Evolutionary conservation across 2,888 invertebrate genomes (phyloP), one percentile per base, ranked within the genome.

Genomic region (Hyppa rectilinea): DNA sequence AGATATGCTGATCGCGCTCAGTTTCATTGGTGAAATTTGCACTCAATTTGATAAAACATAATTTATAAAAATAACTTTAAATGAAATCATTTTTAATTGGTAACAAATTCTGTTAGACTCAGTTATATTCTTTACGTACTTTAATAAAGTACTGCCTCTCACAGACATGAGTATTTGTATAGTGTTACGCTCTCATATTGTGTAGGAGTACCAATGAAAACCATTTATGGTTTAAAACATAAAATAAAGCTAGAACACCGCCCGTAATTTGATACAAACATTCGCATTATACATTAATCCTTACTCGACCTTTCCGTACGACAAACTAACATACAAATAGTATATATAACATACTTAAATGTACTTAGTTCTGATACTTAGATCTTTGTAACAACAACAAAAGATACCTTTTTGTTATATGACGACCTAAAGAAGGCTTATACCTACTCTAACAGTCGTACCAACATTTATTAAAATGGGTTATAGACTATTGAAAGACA

Each of bases 381-480:
- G 12, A 55, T 71, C 23, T 53, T 31, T 64, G 55, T 45, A 78
- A 68, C 58, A 65, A 66, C 45, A 56, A 67, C 70, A 65, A 72
- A 74, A 71, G 40, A 70, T 53, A 71, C 63, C 71, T 60, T 76
- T 69, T 77, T 70, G 36, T 43, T 60, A 5, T 66, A 72, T 67
- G 50, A 64, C 62, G 59, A 71, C 65, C 40, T 49, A 73, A 73
- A 38, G 45, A 55, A 23, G 43, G 34, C 55, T 61, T 60, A 60
- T 45, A 50, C 20, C n/a, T 53, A 56, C 31, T 52, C n/a, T 20
- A 71, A 53, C 6, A 61, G 34, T 55, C 23, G n/a, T 68, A 49
- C 17, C 2, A 29, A 65, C 29, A 64, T 71, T 72, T 74, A 78
- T 75, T 58, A 40, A 77, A 77, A 75, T 66, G 47, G 71, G 38